Base-by-base conservation (phyloP, 2,113 vertebrate genomes). In the Vicugna pacos region DNA sequence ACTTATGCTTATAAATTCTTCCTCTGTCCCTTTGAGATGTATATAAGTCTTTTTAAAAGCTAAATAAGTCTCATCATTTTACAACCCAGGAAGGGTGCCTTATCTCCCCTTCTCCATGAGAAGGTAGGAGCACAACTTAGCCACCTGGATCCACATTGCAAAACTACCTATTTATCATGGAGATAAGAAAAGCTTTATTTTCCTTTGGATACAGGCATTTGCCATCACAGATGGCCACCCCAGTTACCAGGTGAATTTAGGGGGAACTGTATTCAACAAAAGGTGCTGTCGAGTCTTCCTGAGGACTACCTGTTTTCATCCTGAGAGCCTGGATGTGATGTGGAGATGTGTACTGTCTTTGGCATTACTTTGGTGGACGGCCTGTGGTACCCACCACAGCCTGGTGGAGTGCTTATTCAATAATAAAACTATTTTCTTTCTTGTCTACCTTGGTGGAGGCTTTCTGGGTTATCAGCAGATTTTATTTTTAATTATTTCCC, bases 401-500 rank as follows among this genome's bases (percentile, higher is more conserved):
- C 46, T 70, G 64, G 24, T 3, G 67, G 19, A 28, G 3, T 38
- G 69, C 22, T 72, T 64, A 60, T 50, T 70, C 48, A 70, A 15
- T 19, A 60, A 81, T 1, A 88, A 84, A 88, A 54, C 14, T 65
- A 6, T 54, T 58, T 79, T 92, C 35, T 83, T 67, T 67, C 60
- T 62, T 32, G 24, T 80, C 46, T 75, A 38, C 58, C n/a, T 70
- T 75, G 70, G 60, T 58, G 81, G 22, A 94, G 52, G 50, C 75
- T 84, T 92, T 52, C 82, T n/a, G 54, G 38, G n/a, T 52, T 93
- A 60, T 81, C 89, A 94, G 56, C 42, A 80, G 54, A 62, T 88
- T 96, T 95, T 81, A 82, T 65, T 93, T 94, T 93, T 90, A 92
- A 95, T 94, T 76, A 81, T 77, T 84, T 96, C 20, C 72, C 76